These are phyloP conservation scores for Gymnosoma rotundatum DNA, from an alignment of 2,888 invertebrate species.

Conservation along the genomic window DNA sequence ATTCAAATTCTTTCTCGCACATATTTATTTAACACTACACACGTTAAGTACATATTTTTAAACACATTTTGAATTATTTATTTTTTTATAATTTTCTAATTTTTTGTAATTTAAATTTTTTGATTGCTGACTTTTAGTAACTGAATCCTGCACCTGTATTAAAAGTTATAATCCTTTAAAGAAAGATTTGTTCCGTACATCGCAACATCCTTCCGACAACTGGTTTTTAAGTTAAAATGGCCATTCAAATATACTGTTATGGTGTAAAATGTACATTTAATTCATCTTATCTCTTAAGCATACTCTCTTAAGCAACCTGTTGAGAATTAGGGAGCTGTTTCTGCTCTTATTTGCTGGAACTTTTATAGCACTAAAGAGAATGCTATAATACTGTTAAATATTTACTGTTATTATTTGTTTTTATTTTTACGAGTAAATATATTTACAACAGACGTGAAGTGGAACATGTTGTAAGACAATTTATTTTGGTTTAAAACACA, in stretches of 20 bases:
- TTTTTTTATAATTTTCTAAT: too few relatives aligned
- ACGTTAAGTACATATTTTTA: too few relatives aligned
- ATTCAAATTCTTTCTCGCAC: too few relatives aligned
- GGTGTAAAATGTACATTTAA: not conserved
- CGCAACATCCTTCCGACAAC: slow-evolving; percentile 4
- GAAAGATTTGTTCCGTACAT: not conserved
- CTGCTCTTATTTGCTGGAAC: not conserved
- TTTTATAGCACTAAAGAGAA: not conserved
- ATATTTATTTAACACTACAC: too few relatives aligned
- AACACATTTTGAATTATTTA: too few relatives aligned
- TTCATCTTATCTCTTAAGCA: not conserved
- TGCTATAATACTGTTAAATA: not conserved
- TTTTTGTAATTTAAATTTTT: too few relatives aligned
- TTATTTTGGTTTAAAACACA: too few relatives aligned
- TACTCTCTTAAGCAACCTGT: slow-evolving; percentile 25
- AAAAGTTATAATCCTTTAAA: not conserved
- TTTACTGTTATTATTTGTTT: too few relatives aligned
- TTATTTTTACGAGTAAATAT: too few relatives aligned
- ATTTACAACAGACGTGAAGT: too few relatives aligned
- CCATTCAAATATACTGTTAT: not conserved
- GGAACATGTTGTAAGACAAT: too few relatives aligned
- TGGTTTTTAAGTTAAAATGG: not conserved
- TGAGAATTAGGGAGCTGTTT: not conserved
- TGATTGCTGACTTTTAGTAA: too few relatives aligned
- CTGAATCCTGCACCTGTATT: not conserved